Evolutionary conservation across 2,888 invertebrate species (phyloP).

Genomic region (Agapetus fuscipes): DNA sequence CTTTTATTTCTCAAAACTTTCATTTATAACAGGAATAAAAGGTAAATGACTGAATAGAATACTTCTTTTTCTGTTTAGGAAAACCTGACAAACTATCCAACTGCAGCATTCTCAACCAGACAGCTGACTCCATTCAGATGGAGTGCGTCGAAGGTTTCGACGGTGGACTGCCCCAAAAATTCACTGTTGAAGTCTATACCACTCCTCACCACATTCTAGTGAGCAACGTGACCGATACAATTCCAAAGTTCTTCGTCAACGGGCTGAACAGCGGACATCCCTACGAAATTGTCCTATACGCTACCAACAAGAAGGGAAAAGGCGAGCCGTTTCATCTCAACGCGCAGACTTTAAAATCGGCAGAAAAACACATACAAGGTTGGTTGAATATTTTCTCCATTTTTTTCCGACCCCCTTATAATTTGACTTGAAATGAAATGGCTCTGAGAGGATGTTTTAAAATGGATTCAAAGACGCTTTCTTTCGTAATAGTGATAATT

Average conservation of each 20-base stretch:
- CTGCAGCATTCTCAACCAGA: constrained; percentile 65
- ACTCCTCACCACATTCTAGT: constrained; percentile 38
- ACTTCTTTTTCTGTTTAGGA: constrained; percentile 38
- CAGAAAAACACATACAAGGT: constrained; percentile 57
- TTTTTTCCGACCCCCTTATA: neutral
- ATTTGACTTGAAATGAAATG: too few relatives aligned
- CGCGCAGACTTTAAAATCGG: constrained; percentile 62
- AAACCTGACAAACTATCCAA: constrained; percentile 64
- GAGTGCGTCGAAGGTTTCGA: constrained; percentile 69
- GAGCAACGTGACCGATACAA: constrained; percentile 46
- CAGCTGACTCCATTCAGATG: constrained; percentile 59
- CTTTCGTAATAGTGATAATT: too few relatives aligned
- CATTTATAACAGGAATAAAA: too few relatives aligned
- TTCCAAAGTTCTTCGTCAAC: constrained; percentile 55
- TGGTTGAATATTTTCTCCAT: neutral
- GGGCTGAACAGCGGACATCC: constrained; percentile 58
- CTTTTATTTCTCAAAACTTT: too few relatives aligned
- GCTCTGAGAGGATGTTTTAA: too few relatives aligned
- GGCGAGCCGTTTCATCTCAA: constrained; percentile 55
- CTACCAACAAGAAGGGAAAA: constrained; percentile 62
- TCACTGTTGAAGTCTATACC: constrained; percentile 61
- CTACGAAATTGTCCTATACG: constrained; percentile 58
- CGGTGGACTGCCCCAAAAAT: constrained; percentile 64
- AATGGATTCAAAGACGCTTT: too few relatives aligned
- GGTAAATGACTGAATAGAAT: too few relatives aligned